Conservation (phyloP, 2,797 vertebrate genomes). For the Lepilemur septentrionalis region DNA sequence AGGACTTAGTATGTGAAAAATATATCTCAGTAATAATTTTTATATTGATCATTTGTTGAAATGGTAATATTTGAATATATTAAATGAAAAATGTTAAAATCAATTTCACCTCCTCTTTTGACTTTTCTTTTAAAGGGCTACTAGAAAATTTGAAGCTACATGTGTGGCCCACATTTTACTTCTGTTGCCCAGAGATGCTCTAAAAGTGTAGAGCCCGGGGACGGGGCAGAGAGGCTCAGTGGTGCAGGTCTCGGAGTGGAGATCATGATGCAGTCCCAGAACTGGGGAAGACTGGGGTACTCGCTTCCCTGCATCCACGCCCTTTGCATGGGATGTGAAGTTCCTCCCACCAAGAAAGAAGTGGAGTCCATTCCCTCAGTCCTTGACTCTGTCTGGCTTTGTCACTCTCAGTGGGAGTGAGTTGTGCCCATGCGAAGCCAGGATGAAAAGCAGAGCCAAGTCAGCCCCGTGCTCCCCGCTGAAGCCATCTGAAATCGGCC, state of each 20-base stretch:
- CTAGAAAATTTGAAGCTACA: neutral
- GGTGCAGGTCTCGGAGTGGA: neutral
- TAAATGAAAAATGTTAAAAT: neutral
- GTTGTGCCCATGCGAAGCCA: neutral
- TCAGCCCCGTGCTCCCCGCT: neutral
- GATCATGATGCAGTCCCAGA: too few relatives aligned
- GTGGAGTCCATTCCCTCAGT: neutral
- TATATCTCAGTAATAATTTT: neutral
- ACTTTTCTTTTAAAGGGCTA: neutral
- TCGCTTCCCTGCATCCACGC: neutral
- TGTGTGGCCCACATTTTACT: neutral
- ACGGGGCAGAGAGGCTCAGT: too few relatives aligned
- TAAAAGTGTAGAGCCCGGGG: accelerated
- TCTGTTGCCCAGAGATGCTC: accelerated
- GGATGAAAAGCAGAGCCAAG: neutral
- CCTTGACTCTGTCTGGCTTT: neutral
- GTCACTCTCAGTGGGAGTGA: neutral
- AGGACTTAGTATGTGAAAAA: neutral
- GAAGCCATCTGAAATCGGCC: neutral
- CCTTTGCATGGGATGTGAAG: neutral
- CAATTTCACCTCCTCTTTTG: neutral
- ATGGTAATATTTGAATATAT: neutral
- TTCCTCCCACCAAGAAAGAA: neutral
- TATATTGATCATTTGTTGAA: neutral
- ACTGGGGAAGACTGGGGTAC: neutral